phyloP scores from a whole-genome alignment of 37 sponge, comb jelly and placozoan genomes.

The Chondrilla cf. caribensis region DNA sequence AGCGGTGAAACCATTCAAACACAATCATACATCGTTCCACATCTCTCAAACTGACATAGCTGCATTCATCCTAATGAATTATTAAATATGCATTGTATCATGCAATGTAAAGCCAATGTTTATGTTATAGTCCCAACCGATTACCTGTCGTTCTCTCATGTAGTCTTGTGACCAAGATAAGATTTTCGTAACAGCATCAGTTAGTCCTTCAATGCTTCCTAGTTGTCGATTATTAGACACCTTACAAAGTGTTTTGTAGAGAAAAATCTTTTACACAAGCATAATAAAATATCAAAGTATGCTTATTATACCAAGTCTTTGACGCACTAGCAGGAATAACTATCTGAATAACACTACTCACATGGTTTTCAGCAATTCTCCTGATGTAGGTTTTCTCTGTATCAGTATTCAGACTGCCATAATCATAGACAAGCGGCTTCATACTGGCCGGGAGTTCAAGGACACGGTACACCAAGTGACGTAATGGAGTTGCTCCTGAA shows the following conservation, averaged over 20 bases:
- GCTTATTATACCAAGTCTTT: no score
- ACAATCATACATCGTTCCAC: slow-evolving; percentile 86
- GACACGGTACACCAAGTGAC: slow-evolving; percentile 92
- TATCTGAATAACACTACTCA: no score
- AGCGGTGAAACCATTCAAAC: slow-evolving; percentile 49
- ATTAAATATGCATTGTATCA: background rate
- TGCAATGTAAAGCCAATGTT: no score
- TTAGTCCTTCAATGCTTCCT: background rate
- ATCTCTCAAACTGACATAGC: slow-evolving; percentile 85
- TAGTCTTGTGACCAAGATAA: slow-evolving; percentile 65
- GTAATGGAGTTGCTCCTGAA: slow-evolving; percentile 74
- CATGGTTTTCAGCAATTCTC: slow-evolving; percentile 78
- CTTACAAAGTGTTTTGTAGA: background rate
- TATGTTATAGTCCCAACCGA: no score
- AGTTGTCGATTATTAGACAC: background rate
- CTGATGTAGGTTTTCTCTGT: slow-evolving; percentile 70
- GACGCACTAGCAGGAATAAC: no score
- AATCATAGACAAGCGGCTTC: slow-evolving; percentile 95
- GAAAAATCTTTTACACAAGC: no score
- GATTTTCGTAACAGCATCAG: slow-evolving; percentile 39
- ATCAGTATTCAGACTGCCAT: slow-evolving; percentile 77
- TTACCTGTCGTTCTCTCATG: slow-evolving; percentile 81
- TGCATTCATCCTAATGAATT: slow-evolving; percentile 66
- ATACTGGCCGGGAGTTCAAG: slow-evolving; percentile 87
- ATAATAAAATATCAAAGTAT: background rate